Conservation (phyloP, 2,888 invertebrate genomes). For the Escarpia spicata region DNA sequence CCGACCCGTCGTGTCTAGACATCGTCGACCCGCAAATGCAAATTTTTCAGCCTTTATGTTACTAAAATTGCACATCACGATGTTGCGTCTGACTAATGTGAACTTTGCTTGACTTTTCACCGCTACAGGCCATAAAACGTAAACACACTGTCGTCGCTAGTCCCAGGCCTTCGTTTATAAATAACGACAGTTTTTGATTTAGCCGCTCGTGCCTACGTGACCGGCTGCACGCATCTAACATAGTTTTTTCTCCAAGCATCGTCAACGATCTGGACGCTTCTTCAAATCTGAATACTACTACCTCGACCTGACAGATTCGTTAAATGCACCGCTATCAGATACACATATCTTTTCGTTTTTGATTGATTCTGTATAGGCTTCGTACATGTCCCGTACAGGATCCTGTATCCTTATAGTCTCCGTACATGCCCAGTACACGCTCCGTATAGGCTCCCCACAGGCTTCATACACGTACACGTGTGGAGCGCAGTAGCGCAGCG, state of each 20-base stretch:
- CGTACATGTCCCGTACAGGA: too few relatives aligned
- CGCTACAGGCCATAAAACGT: background rate
- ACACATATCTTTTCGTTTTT: background rate
- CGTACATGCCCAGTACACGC: too few relatives aligned
- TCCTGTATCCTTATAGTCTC: too few relatives aligned
- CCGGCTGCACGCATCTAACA: background rate
- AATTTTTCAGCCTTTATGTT: too few relatives aligned
- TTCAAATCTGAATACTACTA: background rate
- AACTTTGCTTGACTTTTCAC: background rate
- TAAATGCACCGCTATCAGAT: background rate
- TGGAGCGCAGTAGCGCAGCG: too few relatives aligned
- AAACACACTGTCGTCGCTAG: background rate
- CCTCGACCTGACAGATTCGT: background rate
- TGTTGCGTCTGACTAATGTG: conserved; percentile 4
- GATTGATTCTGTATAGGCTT: too few relatives aligned
- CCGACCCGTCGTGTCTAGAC: too few relatives aligned
- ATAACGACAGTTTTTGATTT: background rate
- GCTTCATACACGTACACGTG: too few relatives aligned
- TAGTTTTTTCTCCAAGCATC: background rate
- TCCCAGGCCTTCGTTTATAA: background rate
- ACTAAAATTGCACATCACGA: background rate
- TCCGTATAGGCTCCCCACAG: too few relatives aligned
- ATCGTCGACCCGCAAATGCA: too few relatives aligned
- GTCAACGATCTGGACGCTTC: background rate
- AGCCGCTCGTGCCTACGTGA: background rate